Conservation (phyloP, 1,140 invertebrate genomes). For the Tyrophagus putrescentiae region DNA sequence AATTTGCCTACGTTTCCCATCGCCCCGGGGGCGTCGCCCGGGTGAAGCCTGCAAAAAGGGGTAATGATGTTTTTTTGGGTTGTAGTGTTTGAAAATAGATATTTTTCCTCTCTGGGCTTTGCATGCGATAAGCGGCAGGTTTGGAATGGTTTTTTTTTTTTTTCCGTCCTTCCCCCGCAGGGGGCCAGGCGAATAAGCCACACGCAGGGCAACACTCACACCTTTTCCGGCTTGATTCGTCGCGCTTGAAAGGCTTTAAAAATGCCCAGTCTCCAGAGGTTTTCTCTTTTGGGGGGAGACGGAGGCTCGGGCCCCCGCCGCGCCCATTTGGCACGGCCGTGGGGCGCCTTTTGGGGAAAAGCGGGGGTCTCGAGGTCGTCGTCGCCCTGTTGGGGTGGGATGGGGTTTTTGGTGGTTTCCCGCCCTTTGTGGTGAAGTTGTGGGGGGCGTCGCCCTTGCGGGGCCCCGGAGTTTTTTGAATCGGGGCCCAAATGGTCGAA, state of each 20-base stretch:
- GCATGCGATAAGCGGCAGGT: not conserved
- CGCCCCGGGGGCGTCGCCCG: slow-evolving; percentile 94
- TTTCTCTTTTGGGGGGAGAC: slow-evolving; percentile 54
- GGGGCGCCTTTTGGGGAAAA: not conserved
- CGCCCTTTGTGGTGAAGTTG: too few relatives aligned
- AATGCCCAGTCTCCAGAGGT: slow-evolving; percentile 86
- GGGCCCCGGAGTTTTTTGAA: too few relatives aligned
- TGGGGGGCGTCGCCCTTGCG: too few relatives aligned
- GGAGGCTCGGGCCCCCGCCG: not conserved
- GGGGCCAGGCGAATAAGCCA: not conserved
- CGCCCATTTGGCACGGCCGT: not conserved
- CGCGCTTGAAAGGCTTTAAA: slow-evolving; percentile 87
- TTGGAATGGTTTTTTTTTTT: not conserved
- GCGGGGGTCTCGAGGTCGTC: too few relatives aligned
- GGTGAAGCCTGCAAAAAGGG: slow-evolving; percentile 51
- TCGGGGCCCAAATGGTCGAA: too few relatives aligned
- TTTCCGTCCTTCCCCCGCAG: not conserved
- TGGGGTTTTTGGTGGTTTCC: too few relatives aligned
- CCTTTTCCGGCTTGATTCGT: slow-evolving; percentile 56
- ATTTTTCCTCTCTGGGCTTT: not conserved
- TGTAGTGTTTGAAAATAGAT: not conserved
- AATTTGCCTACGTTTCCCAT: slow-evolving; percentile 98
- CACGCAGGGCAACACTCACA: too few relatives aligned
- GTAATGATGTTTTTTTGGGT: not conserved
- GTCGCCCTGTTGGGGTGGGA: not conserved